A percentile compares a stretch with the other conserved stretches of the same genome.
Conservation (phyloP, 2,888 invertebrate species). For the Synanthedon formicaeformis region DNA sequence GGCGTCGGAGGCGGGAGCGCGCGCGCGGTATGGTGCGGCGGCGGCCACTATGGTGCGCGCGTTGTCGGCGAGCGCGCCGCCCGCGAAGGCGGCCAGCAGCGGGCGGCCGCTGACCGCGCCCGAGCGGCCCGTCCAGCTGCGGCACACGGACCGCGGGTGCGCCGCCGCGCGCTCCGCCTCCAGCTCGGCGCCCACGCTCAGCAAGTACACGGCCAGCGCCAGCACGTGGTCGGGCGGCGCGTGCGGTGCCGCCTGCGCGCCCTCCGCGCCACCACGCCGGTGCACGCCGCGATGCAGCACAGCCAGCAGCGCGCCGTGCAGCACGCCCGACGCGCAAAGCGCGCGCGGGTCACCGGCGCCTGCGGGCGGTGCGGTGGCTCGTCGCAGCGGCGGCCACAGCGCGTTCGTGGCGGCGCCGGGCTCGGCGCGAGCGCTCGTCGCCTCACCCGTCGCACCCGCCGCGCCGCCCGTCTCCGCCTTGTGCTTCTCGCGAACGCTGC, state of each 20-base stretch:
- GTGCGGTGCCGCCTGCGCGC: slow-evolving; percentile 69
- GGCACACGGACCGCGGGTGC: slow-evolving; percentile 29
- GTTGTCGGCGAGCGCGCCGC: slow-evolving; percentile 81
- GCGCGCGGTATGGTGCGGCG: slow-evolving; percentile 47
- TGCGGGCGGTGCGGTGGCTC: slow-evolving; percentile 23
- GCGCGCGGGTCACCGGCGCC: slow-evolving; percentile 51
- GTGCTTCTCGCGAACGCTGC: slow-evolving; percentile 50
- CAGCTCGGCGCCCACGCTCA: slow-evolving; percentile 82
- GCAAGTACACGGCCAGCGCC: slow-evolving; percentile 85
- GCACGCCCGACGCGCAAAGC: slow-evolving; percentile 47
- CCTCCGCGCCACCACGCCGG: slow-evolving; percentile 72
- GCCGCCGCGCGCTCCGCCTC: slow-evolving; percentile 29
- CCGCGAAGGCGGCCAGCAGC: slow-evolving; percentile 74
- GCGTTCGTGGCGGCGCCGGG: slow-evolving; percentile 14
- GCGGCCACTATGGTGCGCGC: slow-evolving; percentile 76
- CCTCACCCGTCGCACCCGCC: slow-evolving; percentile 5
- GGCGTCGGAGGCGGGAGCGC: slow-evolving; percentile 14
- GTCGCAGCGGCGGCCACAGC: slow-evolving; percentile 58
- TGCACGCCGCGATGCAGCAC: slow-evolving; percentile 88
- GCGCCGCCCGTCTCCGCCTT: slow-evolving; percentile 22
- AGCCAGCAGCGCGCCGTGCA: slow-evolving; percentile 76
- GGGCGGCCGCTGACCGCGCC: slow-evolving; percentile 31
- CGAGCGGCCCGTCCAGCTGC: slow-evolving; percentile 11
- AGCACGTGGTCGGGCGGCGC: slow-evolving; percentile 86
- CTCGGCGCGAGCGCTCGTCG: slow-evolving; percentile 4